phyloP scores from a whole-genome alignment of 1,140 invertebrate genomes.

The Antheraea pernyi region DNA sequence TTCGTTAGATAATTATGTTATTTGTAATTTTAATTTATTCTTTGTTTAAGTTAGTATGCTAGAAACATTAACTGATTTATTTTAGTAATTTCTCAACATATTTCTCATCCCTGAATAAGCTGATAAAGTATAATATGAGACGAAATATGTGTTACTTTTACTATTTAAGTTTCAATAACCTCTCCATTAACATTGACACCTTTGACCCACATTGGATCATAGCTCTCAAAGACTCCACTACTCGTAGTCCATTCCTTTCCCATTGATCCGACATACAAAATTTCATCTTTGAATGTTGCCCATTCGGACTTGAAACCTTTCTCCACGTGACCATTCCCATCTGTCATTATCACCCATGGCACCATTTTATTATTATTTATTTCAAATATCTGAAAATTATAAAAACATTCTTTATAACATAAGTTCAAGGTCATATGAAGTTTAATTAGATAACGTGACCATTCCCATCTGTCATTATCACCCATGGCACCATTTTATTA shows the following conservation, averaged over 20 bases:
- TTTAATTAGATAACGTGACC: constrained; percentile 80
- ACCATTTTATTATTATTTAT: constrained; percentile 86
- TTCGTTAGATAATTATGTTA: too few species aligned
- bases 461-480: constrained; percentile 95
- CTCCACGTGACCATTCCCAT: constrained; percentile 92
- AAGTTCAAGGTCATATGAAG: too few species aligned
- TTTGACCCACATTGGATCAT: constrained; percentile 98
- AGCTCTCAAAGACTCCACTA: constrained; percentile 90
- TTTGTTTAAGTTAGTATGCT: too few species aligned
- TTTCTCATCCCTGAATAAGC: too few species aligned
- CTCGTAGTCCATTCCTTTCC: constrained; percentile 99
- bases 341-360: constrained; percentile 95
- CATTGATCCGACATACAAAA: constrained; percentile 95
- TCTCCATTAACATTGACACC: constrained; percentile 88
- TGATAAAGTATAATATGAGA: too few species aligned
- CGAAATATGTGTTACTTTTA: too few species aligned
- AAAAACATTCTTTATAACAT: background rate
- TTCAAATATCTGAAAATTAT: constrained; percentile 85
- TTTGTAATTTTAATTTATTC: too few species aligned
- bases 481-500: constrained; percentile 91
- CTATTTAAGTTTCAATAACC: too few species aligned
- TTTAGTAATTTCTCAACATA: too few species aligned
- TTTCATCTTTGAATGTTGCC: constrained; percentile 95
- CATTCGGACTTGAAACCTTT: constrained; percentile 98
- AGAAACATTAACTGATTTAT: too few species aligned